Conservation (phyloP, 2,113 vertebrate genomes). For the Gallinago media region DNA sequence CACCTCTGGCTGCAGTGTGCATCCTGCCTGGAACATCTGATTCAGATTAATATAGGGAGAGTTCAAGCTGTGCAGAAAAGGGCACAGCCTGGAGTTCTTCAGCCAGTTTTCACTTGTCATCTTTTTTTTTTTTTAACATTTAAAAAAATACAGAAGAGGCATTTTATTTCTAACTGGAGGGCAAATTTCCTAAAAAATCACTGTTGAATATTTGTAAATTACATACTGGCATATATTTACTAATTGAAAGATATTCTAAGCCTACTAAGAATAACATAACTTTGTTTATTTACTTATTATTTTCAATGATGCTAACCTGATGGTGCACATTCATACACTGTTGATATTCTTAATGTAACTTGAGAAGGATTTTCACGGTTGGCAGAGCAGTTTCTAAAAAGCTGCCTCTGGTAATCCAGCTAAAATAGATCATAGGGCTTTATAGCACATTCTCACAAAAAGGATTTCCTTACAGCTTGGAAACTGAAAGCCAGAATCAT, state of each 20-base stretch:
- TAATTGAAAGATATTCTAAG: not conserved
- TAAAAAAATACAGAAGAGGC: not conserved
- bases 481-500: not conserved
- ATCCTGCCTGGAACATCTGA: slow-evolving; percentile 63
- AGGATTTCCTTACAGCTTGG: not conserved
- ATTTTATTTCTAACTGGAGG: not conserved
- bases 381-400: not conserved
- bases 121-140: not conserved
- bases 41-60: slow-evolving; percentile 47
- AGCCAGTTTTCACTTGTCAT: not conserved
- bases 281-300: not conserved
- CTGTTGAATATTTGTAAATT: not conserved
- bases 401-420: not conserved
- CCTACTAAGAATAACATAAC: not conserved
- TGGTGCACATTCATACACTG: not conserved
- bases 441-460: not conserved
- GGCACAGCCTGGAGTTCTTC: not conserved
- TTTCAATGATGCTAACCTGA: not conserved
- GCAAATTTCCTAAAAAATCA: not conserved
- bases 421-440: not conserved
- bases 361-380: not conserved
- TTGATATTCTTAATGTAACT: not conserved
- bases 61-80: not conserved
- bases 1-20: slow-evolving; percentile 28
- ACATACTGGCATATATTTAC: not conserved